A percentile compares a stretch with the other conserved stretches of the same genome.
These are phyloP conservation scores for Thumatha senex DNA, from an alignment of 2,888 invertebrate species.

Conservation along the genomic window DNA sequence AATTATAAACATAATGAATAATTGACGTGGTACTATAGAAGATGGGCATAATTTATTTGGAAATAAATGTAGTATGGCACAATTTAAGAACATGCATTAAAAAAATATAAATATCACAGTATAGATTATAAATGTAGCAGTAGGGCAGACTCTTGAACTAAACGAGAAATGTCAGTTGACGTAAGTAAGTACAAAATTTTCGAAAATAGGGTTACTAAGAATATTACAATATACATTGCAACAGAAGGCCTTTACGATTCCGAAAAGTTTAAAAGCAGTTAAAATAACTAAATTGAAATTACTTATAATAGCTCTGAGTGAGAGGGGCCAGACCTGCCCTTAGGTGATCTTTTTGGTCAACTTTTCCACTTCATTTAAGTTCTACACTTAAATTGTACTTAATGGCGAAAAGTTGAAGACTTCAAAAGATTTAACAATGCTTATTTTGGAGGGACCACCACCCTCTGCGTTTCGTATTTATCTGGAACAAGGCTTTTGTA, in stretches of 20 bases:
- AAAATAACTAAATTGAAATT: constrained; percentile 20
- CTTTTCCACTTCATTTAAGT: constrained; percentile 82
- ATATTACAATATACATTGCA: too few relatives aligned
- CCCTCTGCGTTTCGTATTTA: constrained; percentile 61
- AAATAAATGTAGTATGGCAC: too few relatives aligned
- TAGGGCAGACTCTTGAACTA: too few relatives aligned
- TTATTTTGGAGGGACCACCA: constrained; percentile 72
- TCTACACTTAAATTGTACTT: constrained; percentile 78
- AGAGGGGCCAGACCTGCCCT: constrained; percentile 20
- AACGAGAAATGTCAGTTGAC: too few relatives aligned
- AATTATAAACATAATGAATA: too few relatives aligned
- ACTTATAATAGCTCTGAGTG: constrained; percentile 27
- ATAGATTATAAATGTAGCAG: too few relatives aligned
- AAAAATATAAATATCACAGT: too few relatives aligned
- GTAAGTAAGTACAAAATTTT: too few relatives aligned
- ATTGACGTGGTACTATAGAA: too few relatives aligned
- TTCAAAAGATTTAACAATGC: constrained; percentile 81
- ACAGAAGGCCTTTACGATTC: neutral
- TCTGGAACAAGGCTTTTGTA: constrained; percentile 57
- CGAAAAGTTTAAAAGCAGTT: constrained; percentile 6
- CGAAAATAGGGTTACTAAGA: too few relatives aligned
- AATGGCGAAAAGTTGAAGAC: constrained; percentile 76
- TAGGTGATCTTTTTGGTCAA: constrained; percentile 68
- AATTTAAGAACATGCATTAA: too few relatives aligned
- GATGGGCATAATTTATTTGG: too few relatives aligned